These are phyloP conservation scores for Lagocephalus sceleratus DNA, from an alignment of 2,797 vertebrate genomes.

Conservation along the genomic window DNA sequence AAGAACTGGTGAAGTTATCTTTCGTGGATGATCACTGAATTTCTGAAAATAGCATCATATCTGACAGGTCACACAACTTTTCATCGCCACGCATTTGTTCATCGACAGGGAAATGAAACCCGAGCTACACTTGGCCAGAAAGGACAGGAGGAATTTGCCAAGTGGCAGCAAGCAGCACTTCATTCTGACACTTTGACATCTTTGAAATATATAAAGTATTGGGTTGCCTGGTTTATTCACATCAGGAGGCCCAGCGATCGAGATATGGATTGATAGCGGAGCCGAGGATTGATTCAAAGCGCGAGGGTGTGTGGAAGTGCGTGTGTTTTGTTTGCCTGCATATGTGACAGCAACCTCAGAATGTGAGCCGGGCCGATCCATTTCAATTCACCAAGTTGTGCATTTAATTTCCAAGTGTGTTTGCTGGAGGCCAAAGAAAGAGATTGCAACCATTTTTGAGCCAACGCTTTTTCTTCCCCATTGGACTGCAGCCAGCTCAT, in stretches of 20 bases:
- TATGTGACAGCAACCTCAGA: slow-evolving; percentile 46
- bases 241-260: slow-evolving; percentile 63
- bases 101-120: slow-evolving; percentile 60
- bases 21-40: slow-evolving; percentile 24
- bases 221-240: slow-evolving; percentile 76
- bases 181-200: slow-evolving; percentile 69
- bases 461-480: slow-evolving; percentile 35
- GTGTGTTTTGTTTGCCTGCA: slow-evolving; percentile 13
- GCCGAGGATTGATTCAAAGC: slow-evolving; percentile 75
- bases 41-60: slow-evolving; percentile 49
- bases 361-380: slow-evolving; percentile 51
- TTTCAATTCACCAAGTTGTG: slow-evolving; percentile 71
- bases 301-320: slow-evolving; percentile 23
- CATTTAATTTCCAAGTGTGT: slow-evolving; percentile 66
- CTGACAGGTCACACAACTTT: slow-evolving; percentile 51
- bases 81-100: slow-evolving; percentile 55
- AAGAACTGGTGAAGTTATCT: neutral
- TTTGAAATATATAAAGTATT: slow-evolving; percentile 70
- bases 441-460: slow-evolving; percentile 36
- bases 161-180: slow-evolving; percentile 66
- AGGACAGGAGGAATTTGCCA: slow-evolving; percentile 49
- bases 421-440: slow-evolving; percentile 46
- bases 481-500: slow-evolving; percentile 38
- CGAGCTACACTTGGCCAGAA: slow-evolving; percentile 55
- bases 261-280: slow-evolving; percentile 82